These are phyloP conservation scores for Tinamus major DNA, from an alignment of 2,797 vertebrate genomes.

Conservation along the genomic window DNA sequence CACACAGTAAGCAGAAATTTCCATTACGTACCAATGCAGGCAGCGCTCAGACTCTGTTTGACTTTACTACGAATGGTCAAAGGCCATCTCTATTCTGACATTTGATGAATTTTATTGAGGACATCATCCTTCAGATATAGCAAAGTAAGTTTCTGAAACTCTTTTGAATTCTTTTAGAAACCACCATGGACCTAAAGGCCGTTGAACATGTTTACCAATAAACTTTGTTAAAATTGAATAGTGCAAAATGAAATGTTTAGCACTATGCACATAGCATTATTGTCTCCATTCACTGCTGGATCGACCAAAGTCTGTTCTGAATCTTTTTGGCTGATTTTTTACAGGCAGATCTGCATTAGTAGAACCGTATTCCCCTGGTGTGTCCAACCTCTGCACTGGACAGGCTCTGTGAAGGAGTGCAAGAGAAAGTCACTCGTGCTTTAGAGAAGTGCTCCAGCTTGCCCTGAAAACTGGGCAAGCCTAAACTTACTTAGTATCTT, in stretches of 20 bases:
- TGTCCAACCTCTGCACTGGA: not conserved
- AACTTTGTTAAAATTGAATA: not conserved
- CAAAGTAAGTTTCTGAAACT: not conserved
- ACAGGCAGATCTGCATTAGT: not conserved
- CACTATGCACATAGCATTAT: not conserved
- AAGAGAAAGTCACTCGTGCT: not conserved
- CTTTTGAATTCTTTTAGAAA: not conserved
- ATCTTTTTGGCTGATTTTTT: not conserved
- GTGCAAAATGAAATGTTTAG: not conserved
- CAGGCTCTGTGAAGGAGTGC: not conserved
- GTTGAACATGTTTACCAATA: not conserved
- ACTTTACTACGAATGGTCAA: not conserved
- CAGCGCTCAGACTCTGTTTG: not conserved
- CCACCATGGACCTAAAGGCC: not conserved
- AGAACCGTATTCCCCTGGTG: not conserved
- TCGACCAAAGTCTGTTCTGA: not conserved
- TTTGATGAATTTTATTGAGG: not conserved
- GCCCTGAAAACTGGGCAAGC: not conserved
- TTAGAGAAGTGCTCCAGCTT: not conserved
- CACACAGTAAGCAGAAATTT: not conserved
- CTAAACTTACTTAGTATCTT: not conserved
- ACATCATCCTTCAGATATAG: not conserved
- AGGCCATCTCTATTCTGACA: not conserved
- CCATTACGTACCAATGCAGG: not conserved
- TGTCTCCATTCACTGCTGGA: not conserved